phyloP scores from a whole-genome alignment of 2,797 vertebrate species.

The Zalophus californianus region DNA sequence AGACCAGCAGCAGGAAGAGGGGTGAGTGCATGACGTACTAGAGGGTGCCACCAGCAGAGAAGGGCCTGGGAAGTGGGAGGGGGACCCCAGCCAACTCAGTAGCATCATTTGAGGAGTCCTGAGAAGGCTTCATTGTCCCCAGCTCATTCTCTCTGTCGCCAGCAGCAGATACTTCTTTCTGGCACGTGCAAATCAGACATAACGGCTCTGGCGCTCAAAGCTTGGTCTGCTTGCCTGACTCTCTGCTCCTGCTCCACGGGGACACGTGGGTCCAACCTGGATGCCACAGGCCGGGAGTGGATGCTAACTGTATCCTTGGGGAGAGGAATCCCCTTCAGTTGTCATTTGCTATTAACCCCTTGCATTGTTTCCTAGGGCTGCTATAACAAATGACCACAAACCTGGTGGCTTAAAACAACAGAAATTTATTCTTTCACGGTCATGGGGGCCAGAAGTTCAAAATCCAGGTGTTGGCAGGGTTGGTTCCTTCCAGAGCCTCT shows the following conservation, averaged over 20 bases:
- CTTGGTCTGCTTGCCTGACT: neutral
- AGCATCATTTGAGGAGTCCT: neutral
- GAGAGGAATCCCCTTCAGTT: neutral
- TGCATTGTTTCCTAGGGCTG: neutral
- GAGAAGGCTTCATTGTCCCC: neutral
- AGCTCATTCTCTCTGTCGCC: neutral
- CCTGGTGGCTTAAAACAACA: neutral
- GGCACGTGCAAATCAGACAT: neutral
- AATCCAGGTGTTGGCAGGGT: neutral
- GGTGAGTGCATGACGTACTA: fast-evolving
- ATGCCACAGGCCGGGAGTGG: neutral
- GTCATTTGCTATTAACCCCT: neutral
- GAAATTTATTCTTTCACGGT: neutral
- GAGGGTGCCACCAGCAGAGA: neutral
- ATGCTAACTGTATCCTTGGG: too few species aligned
- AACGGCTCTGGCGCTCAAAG: too few species aligned
- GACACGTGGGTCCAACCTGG: neutral
- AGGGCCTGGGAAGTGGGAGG: neutral
- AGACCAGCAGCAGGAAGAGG: neutral
- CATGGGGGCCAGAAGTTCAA: conserved; percentile 15
- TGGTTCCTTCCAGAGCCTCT: neutral
- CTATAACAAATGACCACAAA: neutral
- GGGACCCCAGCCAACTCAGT: neutral
- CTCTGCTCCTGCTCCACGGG: neutral
- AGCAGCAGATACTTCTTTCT: neutral